Evolutionary conservation across 2,888 invertebrate species (phyloP).

Genomic region (Ichneumon xanthorius): DNA sequence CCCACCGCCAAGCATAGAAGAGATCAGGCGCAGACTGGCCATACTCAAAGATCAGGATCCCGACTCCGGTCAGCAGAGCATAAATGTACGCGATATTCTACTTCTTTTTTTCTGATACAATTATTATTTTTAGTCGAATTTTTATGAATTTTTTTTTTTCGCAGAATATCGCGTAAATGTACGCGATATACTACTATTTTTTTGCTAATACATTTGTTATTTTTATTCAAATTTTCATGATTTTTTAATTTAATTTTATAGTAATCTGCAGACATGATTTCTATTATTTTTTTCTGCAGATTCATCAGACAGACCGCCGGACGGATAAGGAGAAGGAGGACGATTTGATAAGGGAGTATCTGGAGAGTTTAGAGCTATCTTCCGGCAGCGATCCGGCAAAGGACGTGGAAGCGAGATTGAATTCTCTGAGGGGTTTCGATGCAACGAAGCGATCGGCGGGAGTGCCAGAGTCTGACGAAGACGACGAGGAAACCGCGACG

Average conservation of each 20-base stretch:
- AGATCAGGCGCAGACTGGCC: slow-evolving; percentile 88
- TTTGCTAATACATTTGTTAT: neutral
- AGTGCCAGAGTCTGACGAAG: slow-evolving; percentile 75
- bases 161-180: slow-evolving; percentile 71
- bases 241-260: neutral
- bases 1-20: slow-evolving; percentile 87
- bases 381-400: slow-evolving; percentile 83
- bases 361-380: slow-evolving; percentile 85
- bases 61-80: slow-evolving; percentile 68
- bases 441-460: slow-evolving; percentile 67
- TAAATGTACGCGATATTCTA: slow-evolving; percentile 72
- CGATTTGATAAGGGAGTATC: slow-evolving; percentile 87
- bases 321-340: slow-evolving; percentile 90
- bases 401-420: slow-evolving; percentile 85
- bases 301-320: slow-evolving; percentile 86
- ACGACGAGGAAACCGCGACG: slow-evolving; percentile 84
- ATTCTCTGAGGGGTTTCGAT: slow-evolving; percentile 85
- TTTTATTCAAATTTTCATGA: neutral
- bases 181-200: slow-evolving; percentile 39
- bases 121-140: neutral
- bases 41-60: slow-evolving; percentile 88
- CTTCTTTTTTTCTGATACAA: neutral
- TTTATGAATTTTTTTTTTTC: slow-evolving; percentile 15
- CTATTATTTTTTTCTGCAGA: slow-evolving; percentile 69
- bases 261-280: neutral